Conservation (phyloP, 2,888 invertebrate genomes). For the Oxyscelio sp. region DNA sequence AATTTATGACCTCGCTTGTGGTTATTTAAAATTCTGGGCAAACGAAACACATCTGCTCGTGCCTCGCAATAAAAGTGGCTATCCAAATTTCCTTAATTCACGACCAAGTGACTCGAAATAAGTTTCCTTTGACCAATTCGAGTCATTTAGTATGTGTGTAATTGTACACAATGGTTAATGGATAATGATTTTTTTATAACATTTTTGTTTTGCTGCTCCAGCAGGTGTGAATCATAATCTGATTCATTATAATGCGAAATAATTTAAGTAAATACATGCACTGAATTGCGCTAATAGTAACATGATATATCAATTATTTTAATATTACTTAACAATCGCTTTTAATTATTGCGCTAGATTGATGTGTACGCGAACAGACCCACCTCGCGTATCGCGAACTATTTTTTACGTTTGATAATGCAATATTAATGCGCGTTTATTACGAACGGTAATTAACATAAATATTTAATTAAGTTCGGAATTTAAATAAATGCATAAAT, state of each 20-base stretch:
- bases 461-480: constrained; percentile 57
- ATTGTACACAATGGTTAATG: background rate
- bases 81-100: constrained; percentile 53
- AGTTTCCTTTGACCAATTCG: background rate
- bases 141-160: no score
- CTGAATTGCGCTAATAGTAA: constrained; percentile 42
- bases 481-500: constrained; percentile 47
- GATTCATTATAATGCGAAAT: constrained; percentile 38
- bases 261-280: constrained; percentile 51
- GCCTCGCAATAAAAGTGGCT: constrained; percentile 48
- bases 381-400: constrained; percentile 1
- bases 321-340: constrained; percentile 60
- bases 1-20: constrained; percentile 64
- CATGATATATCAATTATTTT: constrained; percentile 58
- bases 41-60: constrained; percentile 66
- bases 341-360: constrained; percentile 45
- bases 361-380: constrained; percentile 11
- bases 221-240: constrained; percentile 40
- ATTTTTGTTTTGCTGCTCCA: background rate
- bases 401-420: constrained; percentile 50
- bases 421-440: constrained; percentile 48
- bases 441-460: constrained; percentile 51
- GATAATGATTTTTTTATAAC: background rate
- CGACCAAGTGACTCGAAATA: constrained; percentile 3
- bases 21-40: constrained; percentile 63